Evolutionary conservation across 2,888 invertebrate species (phyloP).

Genomic region (Pyrrhia umbra): DNA sequence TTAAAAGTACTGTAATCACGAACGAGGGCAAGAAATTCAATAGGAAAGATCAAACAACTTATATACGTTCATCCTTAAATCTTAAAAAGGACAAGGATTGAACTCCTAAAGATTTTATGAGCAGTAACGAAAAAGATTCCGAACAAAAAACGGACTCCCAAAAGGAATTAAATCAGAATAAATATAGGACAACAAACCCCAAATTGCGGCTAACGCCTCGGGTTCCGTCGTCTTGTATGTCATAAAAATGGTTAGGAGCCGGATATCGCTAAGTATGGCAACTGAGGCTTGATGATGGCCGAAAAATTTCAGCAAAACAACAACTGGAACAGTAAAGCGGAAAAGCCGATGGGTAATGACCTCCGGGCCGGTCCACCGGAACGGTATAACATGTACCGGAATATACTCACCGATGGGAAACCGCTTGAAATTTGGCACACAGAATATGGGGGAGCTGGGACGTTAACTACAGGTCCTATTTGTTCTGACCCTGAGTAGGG

Average conservation of each 20-base stretch:
- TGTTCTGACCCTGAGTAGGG: constrained; percentile 26
- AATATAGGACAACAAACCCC: constrained; percentile 51
- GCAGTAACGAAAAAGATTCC: constrained; percentile 45
- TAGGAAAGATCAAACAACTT: constrained; percentile 55
- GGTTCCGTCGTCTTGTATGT: constrained; percentile 36
- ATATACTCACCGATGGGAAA: constrained; percentile 61
- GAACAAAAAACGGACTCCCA: constrained; percentile 35
- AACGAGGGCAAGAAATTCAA: constrained; percentile 40
- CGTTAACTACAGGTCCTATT: constrained; percentile 46
- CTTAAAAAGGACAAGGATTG: constrained; percentile 48
- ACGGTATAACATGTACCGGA: constrained; percentile 66
- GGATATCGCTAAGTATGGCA: constrained; percentile 60
- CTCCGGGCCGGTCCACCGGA: constrained; percentile 66
- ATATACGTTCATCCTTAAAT: constrained; percentile 48
- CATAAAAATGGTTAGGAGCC: constrained; percentile 55
- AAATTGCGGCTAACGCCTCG: constrained; percentile 42
- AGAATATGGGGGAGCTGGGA: constrained; percentile 41
- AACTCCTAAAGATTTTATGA: constrained; percentile 54
- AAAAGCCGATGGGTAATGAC: constrained; percentile 67
- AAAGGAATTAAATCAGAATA: constrained; percentile 55
- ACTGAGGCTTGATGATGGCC: constrained; percentile 54
- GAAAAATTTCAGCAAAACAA: constrained; percentile 62
- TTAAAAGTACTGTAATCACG: constrained; percentile 50
- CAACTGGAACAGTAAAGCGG: constrained; percentile 62
- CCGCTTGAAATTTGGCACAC: constrained; percentile 50